These are phyloP conservation scores for Lamprologus sp. DNA, from an alignment of 2,113 vertebrate species.

Conservation along the genomic window DNA sequence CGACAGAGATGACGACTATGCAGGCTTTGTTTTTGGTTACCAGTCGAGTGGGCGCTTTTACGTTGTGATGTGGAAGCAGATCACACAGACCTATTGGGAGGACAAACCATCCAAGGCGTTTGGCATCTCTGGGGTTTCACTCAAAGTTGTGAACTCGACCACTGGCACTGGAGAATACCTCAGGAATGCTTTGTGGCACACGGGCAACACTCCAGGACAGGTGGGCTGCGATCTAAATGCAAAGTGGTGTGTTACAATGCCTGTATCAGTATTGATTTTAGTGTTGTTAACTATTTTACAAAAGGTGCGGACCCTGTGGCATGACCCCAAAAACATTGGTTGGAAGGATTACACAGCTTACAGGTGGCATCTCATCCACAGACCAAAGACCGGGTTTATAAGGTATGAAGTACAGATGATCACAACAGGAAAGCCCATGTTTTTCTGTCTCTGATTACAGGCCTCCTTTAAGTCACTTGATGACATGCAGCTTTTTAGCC, in stretches of 20 bases:
- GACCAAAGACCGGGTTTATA: conserved; percentile 95
- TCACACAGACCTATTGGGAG: conserved; percentile 98
- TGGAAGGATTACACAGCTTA: conserved; percentile 99
- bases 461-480: neutral
- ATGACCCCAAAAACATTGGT: conserved; percentile 94
- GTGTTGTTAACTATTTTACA: neutral
- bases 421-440: neutral
- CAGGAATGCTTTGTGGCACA: conserved; percentile 97
- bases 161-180: conserved; percentile 91
- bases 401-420: conserved; percentile 68
- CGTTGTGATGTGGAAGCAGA: conserved; percentile 98
- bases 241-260: neutral
- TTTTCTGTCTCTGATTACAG: neutral
- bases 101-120: conserved; percentile 92
- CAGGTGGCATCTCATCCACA: conserved; percentile 96
- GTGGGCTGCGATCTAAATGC: conserved; percentile 65
- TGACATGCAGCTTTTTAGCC: neutral
- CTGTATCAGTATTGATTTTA: neutral
- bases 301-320: conserved; percentile 94
- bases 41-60: conserved; percentile 97
- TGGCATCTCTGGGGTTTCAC: conserved; percentile 92
- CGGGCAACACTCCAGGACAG: conserved; percentile 91
- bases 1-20: conserved; percentile 94
- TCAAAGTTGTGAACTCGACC: conserved; percentile 96
- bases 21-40: conserved; percentile 95